Evolutionary conservation across 2,888 invertebrate genomes (phyloP).

Genomic region (Drosophila buzzatii): DNA sequence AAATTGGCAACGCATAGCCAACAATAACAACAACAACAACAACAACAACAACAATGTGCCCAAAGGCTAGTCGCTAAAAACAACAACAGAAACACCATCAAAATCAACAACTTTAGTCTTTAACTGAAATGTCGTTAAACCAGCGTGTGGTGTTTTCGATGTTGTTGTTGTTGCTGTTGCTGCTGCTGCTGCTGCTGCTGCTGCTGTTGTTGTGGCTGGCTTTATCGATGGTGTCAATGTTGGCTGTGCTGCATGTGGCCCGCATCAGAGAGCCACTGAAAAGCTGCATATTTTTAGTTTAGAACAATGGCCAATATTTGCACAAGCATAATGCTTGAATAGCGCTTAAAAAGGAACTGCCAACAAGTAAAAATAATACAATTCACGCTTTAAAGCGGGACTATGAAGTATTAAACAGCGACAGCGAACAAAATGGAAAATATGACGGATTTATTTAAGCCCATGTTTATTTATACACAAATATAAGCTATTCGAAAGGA

Average conservation of each 20-base stretch:
- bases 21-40: slow-evolving; percentile 31
- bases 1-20: slow-evolving; percentile 62
- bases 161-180: not conserved
- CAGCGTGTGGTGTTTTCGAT: slow-evolving; percentile 34
- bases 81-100: slow-evolving; percentile 31
- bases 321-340: slow-evolving; percentile 30
- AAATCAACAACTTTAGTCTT: slow-evolving; percentile 64
- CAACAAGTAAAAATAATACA: slow-evolving; percentile 2
- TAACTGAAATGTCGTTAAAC: slow-evolving; percentile 56
- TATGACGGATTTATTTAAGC: not conserved
- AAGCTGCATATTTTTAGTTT: slow-evolving; percentile 47
- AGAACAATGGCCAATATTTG: slow-evolving; percentile 62
- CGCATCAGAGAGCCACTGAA: slow-evolving; percentile 15
- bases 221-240: slow-evolving; percentile 21
- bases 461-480: too few relatives aligned
- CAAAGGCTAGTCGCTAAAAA: slow-evolving; percentile 9
- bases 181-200: not conserved
- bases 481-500: not conserved
- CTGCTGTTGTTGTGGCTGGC: not conserved
- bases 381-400: slow-evolving; percentile 6
- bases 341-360: slow-evolving; percentile 17
- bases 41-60: slow-evolving; percentile 20
- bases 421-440: too few relatives aligned
- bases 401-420: not conserved
- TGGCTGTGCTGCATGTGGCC: slow-evolving; percentile 7